phyloP scores from a whole-genome alignment of 2,113 vertebrate genomes.

The Phrynocephalus versicolor region DNA sequence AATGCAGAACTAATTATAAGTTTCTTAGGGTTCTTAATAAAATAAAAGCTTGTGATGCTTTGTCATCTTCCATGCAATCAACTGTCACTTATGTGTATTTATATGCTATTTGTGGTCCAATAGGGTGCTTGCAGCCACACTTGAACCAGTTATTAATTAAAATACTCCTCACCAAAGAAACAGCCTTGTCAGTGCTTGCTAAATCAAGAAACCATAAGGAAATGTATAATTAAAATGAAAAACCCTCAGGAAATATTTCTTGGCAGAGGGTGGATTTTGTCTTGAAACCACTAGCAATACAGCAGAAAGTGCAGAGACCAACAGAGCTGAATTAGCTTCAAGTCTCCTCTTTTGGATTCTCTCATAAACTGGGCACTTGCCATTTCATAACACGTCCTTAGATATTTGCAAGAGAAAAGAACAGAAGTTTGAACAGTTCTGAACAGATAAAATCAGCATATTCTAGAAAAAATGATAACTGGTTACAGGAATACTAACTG shows the following conservation, averaged over 20 bases:
- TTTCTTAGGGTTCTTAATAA: conserved; percentile 7
- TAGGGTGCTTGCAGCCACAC: background rate
- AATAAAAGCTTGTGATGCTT: conserved; percentile 12
- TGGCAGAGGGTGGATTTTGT: too few relatives aligned
- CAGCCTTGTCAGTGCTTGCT: conserved; percentile 11
- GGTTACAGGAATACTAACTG: too few relatives aligned
- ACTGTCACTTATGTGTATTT: background rate
- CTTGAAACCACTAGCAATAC: too few relatives aligned
- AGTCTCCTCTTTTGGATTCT: too few relatives aligned
- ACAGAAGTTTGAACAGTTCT: too few relatives aligned
- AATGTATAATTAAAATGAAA: conserved; percentile 36
- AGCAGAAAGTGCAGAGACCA: too few relatives aligned
- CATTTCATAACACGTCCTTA: too few relatives aligned
- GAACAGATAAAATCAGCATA: too few relatives aligned
- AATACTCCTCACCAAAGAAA: background rate
- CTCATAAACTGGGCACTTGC: too few relatives aligned
- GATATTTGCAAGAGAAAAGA: too few relatives aligned
- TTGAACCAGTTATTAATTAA: conserved; percentile 31
- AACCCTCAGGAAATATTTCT: background rate
- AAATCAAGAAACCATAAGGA: conserved; percentile 15
- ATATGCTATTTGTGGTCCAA: background rate
- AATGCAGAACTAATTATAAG: background rate
- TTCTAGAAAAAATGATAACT: too few relatives aligned
- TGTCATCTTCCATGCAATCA: conserved; percentile 1
- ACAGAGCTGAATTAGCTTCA: too few relatives aligned